These are phyloP conservation scores for Musca vetustissima DNA, from an alignment of 1,140 invertebrate species.

Conservation along the genomic window DNA sequence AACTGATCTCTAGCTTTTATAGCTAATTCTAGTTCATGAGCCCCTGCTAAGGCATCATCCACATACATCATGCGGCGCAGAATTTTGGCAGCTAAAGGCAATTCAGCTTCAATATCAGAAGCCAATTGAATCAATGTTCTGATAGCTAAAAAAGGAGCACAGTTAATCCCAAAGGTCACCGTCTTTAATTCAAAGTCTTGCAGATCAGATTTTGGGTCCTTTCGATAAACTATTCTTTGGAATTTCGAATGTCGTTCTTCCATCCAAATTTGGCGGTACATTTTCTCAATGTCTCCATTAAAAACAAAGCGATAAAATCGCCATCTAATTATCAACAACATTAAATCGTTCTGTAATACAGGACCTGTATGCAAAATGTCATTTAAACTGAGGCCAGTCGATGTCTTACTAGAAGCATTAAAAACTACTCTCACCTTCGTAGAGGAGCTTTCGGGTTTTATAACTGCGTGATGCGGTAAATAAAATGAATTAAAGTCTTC, in stretches of 20 bases:
- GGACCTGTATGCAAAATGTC: neutral
- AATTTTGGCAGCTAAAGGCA: no score
- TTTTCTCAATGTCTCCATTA: neutral
- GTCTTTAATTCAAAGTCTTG: neutral
- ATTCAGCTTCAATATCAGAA: no score
- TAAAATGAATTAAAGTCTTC: neutral
- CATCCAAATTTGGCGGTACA: no score
- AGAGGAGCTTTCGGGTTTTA: neutral
- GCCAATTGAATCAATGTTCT: no score
- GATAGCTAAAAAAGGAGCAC: no score
- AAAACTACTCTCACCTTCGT: neutral
- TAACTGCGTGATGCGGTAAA: conserved; percentile 5
- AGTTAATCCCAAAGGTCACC: no score
- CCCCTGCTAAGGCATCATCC: neutral
- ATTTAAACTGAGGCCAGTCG: neutral
- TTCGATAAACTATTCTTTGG: neutral
- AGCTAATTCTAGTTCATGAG: no score
- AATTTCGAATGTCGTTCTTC: neutral
- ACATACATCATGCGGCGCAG: neutral
- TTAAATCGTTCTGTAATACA: neutral
- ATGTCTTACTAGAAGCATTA: neutral
- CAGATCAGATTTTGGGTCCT: neutral
- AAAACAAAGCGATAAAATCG: neutral
- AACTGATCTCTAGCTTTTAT: no score
- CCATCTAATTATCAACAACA: no score